Evolutionary conservation across 2,113 vertebrate genomes (phyloP).

Genomic region (Centropus bengalensis): DNA sequence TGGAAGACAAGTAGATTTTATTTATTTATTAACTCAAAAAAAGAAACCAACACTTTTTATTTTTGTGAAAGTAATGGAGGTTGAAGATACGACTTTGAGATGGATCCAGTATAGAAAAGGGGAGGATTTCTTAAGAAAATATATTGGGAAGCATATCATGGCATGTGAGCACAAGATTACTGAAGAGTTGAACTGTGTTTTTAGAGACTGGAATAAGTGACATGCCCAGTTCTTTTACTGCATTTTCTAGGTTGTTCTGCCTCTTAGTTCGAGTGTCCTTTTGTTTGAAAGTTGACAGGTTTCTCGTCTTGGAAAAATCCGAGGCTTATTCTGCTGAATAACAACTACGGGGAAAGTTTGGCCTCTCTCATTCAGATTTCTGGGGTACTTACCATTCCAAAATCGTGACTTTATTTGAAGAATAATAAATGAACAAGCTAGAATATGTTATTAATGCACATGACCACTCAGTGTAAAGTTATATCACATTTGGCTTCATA

Average conservation of each 20-base stretch:
- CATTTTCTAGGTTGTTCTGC: not conserved
- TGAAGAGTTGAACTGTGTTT: not conserved
- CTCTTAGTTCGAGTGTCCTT: not conserved
- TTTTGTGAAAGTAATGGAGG: not conserved
- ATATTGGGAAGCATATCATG: rapidly evolving
- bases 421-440: not conserved
- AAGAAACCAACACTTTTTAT: not conserved
- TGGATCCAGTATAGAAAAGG: not conserved
- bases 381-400: not conserved
- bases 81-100: not conserved
- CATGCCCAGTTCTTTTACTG: not conserved
- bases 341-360: not conserved
- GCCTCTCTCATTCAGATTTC: not conserved
- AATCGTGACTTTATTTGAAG: not conserved
- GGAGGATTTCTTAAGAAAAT: not conserved
- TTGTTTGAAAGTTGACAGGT: not conserved
- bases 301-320: not conserved
- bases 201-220: not conserved
- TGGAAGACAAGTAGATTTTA: not conserved
- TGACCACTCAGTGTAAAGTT: not conserved
- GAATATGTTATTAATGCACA: not conserved
- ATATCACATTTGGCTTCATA: not conserved
- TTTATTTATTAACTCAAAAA: not conserved
- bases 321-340: not conserved
- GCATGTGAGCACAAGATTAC: not conserved